A percentile compares a stretch with the other conserved stretches of the same genome.
Conservation (phyloP, 2,888 invertebrate species). For the Cabera pusaria region DNA sequence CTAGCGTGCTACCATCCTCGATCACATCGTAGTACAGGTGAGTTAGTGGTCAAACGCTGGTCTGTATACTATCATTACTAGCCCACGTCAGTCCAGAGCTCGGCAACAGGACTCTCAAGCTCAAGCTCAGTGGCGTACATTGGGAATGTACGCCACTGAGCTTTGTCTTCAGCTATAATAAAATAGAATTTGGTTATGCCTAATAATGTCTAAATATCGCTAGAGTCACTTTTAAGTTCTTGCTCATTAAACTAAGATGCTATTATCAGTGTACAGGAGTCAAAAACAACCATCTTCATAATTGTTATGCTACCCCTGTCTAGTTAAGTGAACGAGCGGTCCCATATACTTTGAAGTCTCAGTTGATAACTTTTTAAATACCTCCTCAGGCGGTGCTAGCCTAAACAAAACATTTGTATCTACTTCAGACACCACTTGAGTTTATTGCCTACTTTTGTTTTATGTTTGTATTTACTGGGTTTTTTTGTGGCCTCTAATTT, state of each 20-base stretch:
- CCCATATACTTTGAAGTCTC: constrained; percentile 58
- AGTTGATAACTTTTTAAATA: constrained; percentile 65
- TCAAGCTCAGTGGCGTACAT: no score
- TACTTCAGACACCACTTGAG: constrained; percentile 71
- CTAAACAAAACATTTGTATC: constrained; percentile 80
- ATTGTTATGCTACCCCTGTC: constrained; percentile 21
- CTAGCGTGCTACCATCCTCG: no score
- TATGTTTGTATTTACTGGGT: constrained; percentile 63
- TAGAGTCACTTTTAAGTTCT: no score
- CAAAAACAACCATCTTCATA: constrained; percentile 12
- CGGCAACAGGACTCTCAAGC: no score
- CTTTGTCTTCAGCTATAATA: no score
- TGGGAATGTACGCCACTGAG: no score
- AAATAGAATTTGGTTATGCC: no score
- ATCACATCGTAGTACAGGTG: no score
- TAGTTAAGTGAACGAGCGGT: constrained; percentile 37
- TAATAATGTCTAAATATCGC: no score
- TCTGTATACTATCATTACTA: no score
- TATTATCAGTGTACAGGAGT: not conserved
- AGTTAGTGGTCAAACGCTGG: no score
- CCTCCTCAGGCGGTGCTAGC: constrained; percentile 63
- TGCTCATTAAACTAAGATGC: not conserved
- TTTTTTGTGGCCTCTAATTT: constrained; percentile 41
- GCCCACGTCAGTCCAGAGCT: no score
- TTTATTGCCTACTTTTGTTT: constrained; percentile 63